Conservation (phyloP, 1,140 invertebrate genomes). For the Leptinotarsa lineolata region DNA sequence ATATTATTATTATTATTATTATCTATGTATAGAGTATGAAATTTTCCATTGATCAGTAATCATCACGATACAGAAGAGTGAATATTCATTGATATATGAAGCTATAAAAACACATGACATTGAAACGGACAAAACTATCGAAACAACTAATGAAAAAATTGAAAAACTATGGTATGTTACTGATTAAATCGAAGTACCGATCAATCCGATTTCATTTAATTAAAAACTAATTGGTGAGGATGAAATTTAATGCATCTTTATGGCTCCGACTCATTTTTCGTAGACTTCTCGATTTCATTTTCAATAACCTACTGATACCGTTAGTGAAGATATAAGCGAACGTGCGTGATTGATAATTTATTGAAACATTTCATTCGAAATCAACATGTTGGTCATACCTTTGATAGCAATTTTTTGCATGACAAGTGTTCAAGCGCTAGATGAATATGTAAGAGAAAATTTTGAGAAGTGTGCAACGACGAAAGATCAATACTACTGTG, state of each 20-base stretch:
- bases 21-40: too few species aligned
- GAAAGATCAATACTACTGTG: slow-evolving; percentile 39
- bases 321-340: slow-evolving; percentile 15
- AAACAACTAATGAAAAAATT: too few species aligned
- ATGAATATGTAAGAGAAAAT: slow-evolving; percentile 43
- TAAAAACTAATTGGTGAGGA: too few species aligned
- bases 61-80: too few species aligned
- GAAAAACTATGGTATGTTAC: too few species aligned
- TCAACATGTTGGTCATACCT: slow-evolving; percentile 2
- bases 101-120: too few species aligned
- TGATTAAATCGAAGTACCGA: too few species aligned
- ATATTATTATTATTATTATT: too few species aligned
- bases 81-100: too few species aligned
- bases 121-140: too few species aligned
- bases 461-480: slow-evolving; percentile 35
- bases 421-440: slow-evolving; percentile 18
- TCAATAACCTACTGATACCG: slow-evolving; percentile 30
- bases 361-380: slow-evolving; percentile 10
- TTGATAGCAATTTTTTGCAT: background rate
- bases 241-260: background rate
- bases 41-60: too few species aligned
- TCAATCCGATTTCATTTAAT: too few species aligned
- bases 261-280: slow-evolving; percentile 8
- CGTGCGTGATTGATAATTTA: background rate
- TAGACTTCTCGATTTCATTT: slow-evolving; percentile 16